Conservation (phyloP, 2,113 vertebrate species). For the Ictalurus furcatus region DNA sequence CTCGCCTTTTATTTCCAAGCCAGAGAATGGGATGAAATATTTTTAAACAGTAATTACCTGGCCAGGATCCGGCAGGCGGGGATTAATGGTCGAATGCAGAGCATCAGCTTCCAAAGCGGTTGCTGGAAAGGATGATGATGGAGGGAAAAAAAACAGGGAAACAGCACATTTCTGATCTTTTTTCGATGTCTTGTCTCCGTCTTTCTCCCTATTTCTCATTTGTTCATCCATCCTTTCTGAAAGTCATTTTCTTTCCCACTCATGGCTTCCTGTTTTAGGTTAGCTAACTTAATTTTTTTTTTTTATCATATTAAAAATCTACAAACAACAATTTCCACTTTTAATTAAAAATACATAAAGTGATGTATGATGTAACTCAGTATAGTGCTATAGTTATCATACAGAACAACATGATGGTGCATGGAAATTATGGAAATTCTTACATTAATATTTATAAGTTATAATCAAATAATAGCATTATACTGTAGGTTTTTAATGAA, state of each 20-base stretch:
- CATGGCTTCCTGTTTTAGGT: background rate
- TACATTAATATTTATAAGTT: background rate
- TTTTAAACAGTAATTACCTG: constrained; percentile 99
- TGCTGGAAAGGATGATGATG: constrained; percentile 84
- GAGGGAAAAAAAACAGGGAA: constrained; percentile 59
- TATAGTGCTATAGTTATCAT: background rate
- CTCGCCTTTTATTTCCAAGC: constrained; percentile 72
- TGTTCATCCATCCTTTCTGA: background rate
- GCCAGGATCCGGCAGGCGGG: constrained; percentile 91
- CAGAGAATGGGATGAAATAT: constrained; percentile 98
- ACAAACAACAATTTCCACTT: background rate
- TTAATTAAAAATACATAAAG: background rate
- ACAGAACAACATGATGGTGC: background rate
- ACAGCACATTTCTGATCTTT: constrained; percentile 67
- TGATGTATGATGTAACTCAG: background rate
- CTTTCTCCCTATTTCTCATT: constrained; percentile 61
- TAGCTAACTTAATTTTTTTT: too few species aligned
- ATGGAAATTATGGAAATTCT: background rate
- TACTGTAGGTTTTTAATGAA: background rate
- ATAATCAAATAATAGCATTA: background rate
- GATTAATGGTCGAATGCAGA: constrained; percentile 96
- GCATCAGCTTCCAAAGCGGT: constrained; percentile 88
- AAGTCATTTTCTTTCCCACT: background rate
- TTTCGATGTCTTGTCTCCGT: constrained; percentile 53
- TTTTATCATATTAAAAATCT: background rate